Evolutionary conservation across 2,888 invertebrate species (phyloP), one percentile per base, ranked within the genome.

Genomic region (Merodon equestris): DNA sequence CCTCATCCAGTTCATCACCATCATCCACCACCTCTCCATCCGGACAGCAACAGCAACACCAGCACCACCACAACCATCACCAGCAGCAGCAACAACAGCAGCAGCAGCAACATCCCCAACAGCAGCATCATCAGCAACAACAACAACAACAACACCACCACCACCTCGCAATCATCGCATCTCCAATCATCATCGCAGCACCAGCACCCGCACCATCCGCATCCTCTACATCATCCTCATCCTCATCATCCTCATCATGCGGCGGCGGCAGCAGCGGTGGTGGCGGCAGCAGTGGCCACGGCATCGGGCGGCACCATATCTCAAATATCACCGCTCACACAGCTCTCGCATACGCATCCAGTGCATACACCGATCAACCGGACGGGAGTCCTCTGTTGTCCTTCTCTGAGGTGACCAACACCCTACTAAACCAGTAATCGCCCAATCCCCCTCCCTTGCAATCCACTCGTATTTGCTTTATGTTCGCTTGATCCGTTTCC

Each of bases 341-440:
- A 77, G 86, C 88, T 27, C 83, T 89, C 87, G 87, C 89, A 84
- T 90, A 90, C 87, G 87, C 89, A 86, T 87, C 90, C 86, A 89
- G 90, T 86, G 87, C 91, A 86, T 90, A 88, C 89, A 85, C 88
- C 84, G 81, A 83, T 88, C 90, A 91, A 85, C 88, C 89, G 88
- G 91, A 91, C 90, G 91, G 92, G 90, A 93, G 92, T 92, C 93
- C 93, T 90, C 85, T 93, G 91, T 86, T 93, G 90, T 93, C 93
- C 90, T 93, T 94, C 91, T 92, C 93, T 89, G 93, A 94, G 91
- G 93, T 94, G 90, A 94, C 93, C 86, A 93, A 93, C 90, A 93
- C 93, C 85, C 88, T 93, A 86, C 91, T 94, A 88, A 93, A 93
- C 88, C 92, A 93, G 87, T 92, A 90, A 86, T 66, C 18, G 10